Conservation (phyloP, 2,113 vertebrate species). For the Malurus alboscapulatus region DNA sequence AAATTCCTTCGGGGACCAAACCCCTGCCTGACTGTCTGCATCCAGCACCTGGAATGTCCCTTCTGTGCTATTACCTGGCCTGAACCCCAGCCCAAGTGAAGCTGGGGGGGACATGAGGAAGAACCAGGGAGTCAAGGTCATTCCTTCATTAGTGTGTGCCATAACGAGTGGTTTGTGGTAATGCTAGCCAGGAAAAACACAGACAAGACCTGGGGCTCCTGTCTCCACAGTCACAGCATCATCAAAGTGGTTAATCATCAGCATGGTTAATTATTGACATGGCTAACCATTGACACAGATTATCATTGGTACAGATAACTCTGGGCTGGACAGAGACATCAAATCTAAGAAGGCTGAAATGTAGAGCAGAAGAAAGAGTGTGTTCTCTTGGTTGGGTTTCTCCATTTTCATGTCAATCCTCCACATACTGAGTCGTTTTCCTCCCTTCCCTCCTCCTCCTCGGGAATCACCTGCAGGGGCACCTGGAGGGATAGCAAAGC, state of each 20-base stretch:
- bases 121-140: not conserved
- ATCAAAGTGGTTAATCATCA: accelerated
- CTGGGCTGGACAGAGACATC: not conserved
- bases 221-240: not conserved
- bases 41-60: not conserved
- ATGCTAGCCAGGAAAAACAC: accelerated
- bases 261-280: accelerated
- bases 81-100: not conserved
- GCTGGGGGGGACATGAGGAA: accelerated
- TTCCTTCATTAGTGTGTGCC: not conserved
- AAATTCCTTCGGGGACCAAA: not conserved
- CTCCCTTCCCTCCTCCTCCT: not conserved
- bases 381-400: not conserved
- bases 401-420: not conserved
- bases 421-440: accelerated
- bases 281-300: not conserved
- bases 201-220: not conserved
- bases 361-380: not conserved
- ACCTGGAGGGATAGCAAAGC: not conserved
- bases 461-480: accelerated
- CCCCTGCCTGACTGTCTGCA: accelerated
- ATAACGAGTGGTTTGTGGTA: accelerated
- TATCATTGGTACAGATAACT: not conserved
- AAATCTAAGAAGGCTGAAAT: not conserved
- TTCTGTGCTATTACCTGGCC: not conserved